phyloP scores from a whole-genome alignment of 2,888 invertebrate species.

The Acleris emargana region DNA sequence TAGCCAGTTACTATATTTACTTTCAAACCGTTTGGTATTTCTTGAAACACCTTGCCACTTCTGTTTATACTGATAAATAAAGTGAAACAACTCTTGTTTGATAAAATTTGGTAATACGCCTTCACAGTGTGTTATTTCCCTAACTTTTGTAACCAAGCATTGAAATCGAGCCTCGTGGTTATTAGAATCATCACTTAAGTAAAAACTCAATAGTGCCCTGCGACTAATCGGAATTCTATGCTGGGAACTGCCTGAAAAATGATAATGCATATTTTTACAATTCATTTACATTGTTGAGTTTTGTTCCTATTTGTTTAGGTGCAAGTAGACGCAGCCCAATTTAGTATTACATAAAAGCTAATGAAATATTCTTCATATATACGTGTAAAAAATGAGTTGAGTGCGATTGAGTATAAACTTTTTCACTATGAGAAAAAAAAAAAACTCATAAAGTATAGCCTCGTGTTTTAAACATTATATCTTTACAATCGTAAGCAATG shows the following conservation, averaged over 20 bases:
- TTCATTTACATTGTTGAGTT: not conserved
- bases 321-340: no score
- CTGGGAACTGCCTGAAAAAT: slow-evolving; percentile 8
- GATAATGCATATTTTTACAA: slow-evolving; percentile 1
- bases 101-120: not conserved
- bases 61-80: slow-evolving; percentile 13
- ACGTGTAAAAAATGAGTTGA: no score
- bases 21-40: not conserved
- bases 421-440: slow-evolving; percentile 8
- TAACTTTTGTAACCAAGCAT: no score
- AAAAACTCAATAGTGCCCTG: not conserved
- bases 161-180: no score
- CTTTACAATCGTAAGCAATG: not conserved
- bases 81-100: slow-evolving; percentile 1
- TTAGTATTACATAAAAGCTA: no score
- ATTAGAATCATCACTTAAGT: no score
- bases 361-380: no score
- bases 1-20: slow-evolving; percentile 8
- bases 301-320: no score
- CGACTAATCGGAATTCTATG: slow-evolving; percentile 9
- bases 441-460: not conserved
- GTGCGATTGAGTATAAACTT: no score
- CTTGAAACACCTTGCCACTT: slow-evolving; percentile 13
- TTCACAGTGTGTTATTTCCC: slow-evolving; percentile 2
- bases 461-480: not conserved